Evolutionary conservation across 2,113 vertebrate species (phyloP), one percentile per base, ranked within the genome.

Genomic region (Poeciliopsis prolifica): DNA sequence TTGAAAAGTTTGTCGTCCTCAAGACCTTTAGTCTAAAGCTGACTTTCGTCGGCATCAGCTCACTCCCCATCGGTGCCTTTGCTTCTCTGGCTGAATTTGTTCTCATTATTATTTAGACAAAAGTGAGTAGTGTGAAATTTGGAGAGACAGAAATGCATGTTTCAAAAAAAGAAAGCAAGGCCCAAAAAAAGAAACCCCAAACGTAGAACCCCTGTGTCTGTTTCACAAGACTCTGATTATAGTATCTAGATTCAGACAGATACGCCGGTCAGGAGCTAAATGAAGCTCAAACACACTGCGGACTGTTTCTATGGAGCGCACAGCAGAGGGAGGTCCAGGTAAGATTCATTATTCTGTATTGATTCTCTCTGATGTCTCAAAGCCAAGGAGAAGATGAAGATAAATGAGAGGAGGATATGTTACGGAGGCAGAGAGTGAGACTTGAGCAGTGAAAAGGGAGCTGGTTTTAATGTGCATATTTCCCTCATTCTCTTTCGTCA

Each of bases 291-390:
- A 67, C 68, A 72, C 65, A 54, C 61, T 65, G 63, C 64, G 66
- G 48, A 63, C 22, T 64, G 61, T 22, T 69, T 70, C 65, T n/a
- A 75, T 72, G 61, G 62, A 62, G 44, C 31, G 11, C 14, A 66
- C 26, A 78, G 72, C 66, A 70, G 78, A 76, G 66, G 78, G 70
- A 66, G 72, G 37, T 54, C 12, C n/a, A 68, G 76, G 74, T 79
- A 74, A 76, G 81, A 83, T 61, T 64, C 40, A 80, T 86, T 82
- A 78, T 68, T 79, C 67, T 79, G 66, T 28, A 83, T 85, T 77
- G 82, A 87, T 79, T 79, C 78, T 26, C 33, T n/a, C 19, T 15
- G 37, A 51, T 73, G 63, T 73, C 65, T 78, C 68, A 63, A 63
- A 64, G 65, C 37, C 0, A 6, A 51, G 75, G 31, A 61, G 65